A percentile compares a stretch with the other conserved stretches of the same genome.
Evolutionary conservation across 2,113 vertebrate genomes (phyloP).

Genomic region (Myrmophylax atrothorax): DNA sequence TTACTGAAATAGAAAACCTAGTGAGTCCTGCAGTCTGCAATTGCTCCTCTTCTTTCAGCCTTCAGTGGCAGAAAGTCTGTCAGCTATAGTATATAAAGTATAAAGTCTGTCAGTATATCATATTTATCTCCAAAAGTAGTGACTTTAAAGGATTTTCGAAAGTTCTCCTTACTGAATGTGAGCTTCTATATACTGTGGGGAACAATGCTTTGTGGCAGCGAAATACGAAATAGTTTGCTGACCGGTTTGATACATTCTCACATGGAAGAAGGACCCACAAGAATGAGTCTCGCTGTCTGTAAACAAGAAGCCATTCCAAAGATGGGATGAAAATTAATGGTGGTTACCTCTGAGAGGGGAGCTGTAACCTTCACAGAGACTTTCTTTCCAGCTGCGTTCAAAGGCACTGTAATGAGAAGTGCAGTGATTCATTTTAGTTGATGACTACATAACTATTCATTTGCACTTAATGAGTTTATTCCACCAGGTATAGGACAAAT

Average conservation of each 20-base stretch:
- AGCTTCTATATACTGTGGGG: neutral
- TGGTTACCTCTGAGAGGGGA: constrained; percentile 50
- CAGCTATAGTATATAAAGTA: neutral
- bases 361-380: constrained; percentile 65
- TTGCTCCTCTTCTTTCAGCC: neutral
- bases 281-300: neutral
- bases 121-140: neutral
- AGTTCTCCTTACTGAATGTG: neutral
- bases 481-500: constrained; percentile 75
- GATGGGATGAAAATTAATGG: constrained; percentile 23
- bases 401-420: constrained; percentile 67
- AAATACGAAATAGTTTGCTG: neutral
- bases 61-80: neutral
- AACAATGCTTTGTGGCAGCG: neutral
- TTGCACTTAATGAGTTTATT: constrained; percentile 79
- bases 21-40: neutral
- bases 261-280: neutral
- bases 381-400: constrained; percentile 72
- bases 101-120: neutral
- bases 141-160: neutral
- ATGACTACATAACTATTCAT: constrained; percentile 79
- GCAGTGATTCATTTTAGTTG: constrained; percentile 73
- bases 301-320: neutral
- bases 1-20: neutral
- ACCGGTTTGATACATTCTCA: neutral